Conservation (phyloP, 2,888 invertebrate species). For the Meghimatium bilineatum region DNA sequence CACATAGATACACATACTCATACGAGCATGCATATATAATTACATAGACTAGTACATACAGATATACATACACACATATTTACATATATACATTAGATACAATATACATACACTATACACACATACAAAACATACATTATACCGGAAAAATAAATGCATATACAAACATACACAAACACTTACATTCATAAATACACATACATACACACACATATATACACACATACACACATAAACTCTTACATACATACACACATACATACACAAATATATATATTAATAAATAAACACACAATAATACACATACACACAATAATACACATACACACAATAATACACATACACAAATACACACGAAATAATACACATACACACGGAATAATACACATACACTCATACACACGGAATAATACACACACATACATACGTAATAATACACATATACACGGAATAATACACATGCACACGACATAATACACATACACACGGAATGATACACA, state of each 20-base stretch:
- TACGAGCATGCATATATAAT: too few relatives aligned
- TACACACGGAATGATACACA: background rate
- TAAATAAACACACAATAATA: background rate
- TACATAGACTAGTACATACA: too few relatives aligned
- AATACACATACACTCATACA: background rate
- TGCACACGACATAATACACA: background rate
- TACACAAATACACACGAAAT: background rate
- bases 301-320: background rate
- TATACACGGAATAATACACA: background rate
- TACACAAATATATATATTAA: background rate
- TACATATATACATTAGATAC: too few relatives aligned
- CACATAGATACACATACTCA: too few relatives aligned
- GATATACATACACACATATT: too few relatives aligned
- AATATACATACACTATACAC: too few relatives aligned
- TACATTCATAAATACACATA: too few relatives aligned
- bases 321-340: background rate
- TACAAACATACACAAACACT: too few relatives aligned
- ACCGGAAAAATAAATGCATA: too few relatives aligned
- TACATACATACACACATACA: background rate
- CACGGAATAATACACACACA: background rate
- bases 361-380: background rate
- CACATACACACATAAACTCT: too few relatives aligned
- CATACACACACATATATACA: too few relatives aligned
- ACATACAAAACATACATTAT: too few relatives aligned
- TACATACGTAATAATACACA: background rate